Evolutionary conservation across 2,797 vertebrate genomes (phyloP).

Genomic region (Cygnus olor): DNA sequence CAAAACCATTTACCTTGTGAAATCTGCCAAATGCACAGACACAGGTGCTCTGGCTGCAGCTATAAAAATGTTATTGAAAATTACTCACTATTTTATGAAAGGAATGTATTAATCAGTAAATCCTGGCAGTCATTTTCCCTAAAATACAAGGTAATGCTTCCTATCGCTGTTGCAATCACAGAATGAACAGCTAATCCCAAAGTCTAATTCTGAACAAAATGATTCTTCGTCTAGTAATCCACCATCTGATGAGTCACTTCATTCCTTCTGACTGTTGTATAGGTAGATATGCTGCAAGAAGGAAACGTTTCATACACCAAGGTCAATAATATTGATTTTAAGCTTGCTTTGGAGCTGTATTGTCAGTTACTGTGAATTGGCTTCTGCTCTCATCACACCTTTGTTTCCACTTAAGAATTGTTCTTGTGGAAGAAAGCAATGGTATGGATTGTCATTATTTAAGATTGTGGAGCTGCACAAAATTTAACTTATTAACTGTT

Average conservation of each 20-base stretch:
- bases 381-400: not conserved
- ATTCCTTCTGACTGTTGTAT: not conserved
- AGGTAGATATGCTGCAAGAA: not conserved
- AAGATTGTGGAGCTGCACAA: not conserved
- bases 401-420: not conserved
- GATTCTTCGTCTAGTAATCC: not conserved
- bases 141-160: not conserved
- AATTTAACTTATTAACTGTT: not conserved
- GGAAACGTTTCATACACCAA: slow-evolving; percentile 3
- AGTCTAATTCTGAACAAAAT: not conserved
- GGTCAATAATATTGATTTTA: slow-evolving; percentile 45
- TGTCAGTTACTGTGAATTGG: not conserved
- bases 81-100: not conserved
- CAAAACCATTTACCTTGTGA: not conserved
- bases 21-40: not conserved
- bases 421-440: not conserved
- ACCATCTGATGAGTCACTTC: not conserved
- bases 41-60: not conserved
- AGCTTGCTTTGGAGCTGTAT: not conserved
- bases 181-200: slow-evolving; percentile 13
- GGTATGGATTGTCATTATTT: not conserved
- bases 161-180: not conserved
- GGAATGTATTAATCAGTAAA: slow-evolving; percentile 5
- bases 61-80: not conserved
- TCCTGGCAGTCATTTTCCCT: not conserved